Base-by-base conservation (phyloP, 2,113 vertebrate genomes). In the Caracal caracal region DNA sequence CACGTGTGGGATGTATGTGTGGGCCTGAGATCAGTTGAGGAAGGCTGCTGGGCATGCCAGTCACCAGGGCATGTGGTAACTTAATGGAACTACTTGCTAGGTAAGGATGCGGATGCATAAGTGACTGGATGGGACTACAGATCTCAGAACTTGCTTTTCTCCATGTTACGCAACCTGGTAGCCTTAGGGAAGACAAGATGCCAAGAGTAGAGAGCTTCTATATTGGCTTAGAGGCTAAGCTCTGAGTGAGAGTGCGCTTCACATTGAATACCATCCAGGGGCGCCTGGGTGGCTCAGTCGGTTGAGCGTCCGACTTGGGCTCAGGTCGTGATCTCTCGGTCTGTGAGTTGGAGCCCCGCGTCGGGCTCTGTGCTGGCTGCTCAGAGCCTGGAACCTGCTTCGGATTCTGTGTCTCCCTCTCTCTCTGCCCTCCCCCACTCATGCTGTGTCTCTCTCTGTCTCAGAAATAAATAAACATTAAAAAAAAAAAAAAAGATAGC, bases 261-360 rank as follows among this genome's bases (percentile, higher is more conserved):
- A 70, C 47, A 7, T 68, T 49, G 19, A 75, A 75, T 37, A 43
- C 24, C 59, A 61, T 61, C 59, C 59, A 61, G 22, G 59, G 59
- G 2, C 20, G 9, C 59, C 24, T 9, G 15, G 53, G 53, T 53
- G 53, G 53, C 53, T 53, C 53, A 53, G 16, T 17, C 4, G 16
- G 15, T 53, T 53, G 43, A 43, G 43, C 8, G 43, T 43, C 43
- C 8, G 43, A 43, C 43, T 43, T 43, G 43, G 43, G 43, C 43
- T 43, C 43, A 43, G 43, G 43, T 43, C 1, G 43, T 43, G 43
- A 43, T 43, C 43, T 43, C 43, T 0, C 43, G 0, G 43, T 43
- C 0, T 0, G 43, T 43, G 43, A 43, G 43, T 43, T 43, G 7
- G 7, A 43, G 43, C 43, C 43, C 43, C 1, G 8, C 1, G 8